These are phyloP conservation scores for Melopsittacus undulatus DNA, from an alignment of 2,797 vertebrate species.

Conservation along the genomic window DNA sequence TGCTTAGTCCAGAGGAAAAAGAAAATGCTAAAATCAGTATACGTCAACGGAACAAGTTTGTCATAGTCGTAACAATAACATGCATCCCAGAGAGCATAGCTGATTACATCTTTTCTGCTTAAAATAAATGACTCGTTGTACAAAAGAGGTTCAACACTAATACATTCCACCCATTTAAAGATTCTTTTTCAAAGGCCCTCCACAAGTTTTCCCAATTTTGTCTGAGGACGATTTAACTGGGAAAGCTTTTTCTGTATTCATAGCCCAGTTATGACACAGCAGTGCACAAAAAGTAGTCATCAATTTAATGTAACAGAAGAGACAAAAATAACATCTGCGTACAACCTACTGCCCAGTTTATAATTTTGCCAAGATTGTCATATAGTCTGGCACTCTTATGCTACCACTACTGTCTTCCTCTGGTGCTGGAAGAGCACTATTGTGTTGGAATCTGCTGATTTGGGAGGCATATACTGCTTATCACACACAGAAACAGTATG, in stretches of 20 bases:
- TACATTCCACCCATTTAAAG: neutral
- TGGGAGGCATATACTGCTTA: neutral
- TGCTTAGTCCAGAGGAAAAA: neutral
- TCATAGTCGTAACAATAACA: neutral
- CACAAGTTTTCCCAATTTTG: neutral
- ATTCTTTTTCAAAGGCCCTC: neutral
- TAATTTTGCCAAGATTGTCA: neutral
- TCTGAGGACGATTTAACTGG: neutral
- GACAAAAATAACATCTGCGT: neutral
- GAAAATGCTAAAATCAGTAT: neutral
- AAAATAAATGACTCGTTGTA: neutral
- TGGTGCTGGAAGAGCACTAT: neutral
- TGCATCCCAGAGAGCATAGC: neutral
- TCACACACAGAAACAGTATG: neutral
- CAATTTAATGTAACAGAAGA: neutral
- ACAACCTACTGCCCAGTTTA: neutral
- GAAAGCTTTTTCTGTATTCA: neutral
- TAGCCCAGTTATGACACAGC: neutral
- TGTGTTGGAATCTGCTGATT: neutral
- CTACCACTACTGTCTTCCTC: neutral
- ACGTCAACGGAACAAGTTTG: neutral
- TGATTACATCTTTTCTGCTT: neutral
- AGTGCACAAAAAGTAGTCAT: neutral
- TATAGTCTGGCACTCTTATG: neutral
- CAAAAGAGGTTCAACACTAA: neutral